Evolutionary conservation across 2,888 invertebrate genomes (phyloP).

Genomic region (Caenorhabditis doughertyi): DNA sequence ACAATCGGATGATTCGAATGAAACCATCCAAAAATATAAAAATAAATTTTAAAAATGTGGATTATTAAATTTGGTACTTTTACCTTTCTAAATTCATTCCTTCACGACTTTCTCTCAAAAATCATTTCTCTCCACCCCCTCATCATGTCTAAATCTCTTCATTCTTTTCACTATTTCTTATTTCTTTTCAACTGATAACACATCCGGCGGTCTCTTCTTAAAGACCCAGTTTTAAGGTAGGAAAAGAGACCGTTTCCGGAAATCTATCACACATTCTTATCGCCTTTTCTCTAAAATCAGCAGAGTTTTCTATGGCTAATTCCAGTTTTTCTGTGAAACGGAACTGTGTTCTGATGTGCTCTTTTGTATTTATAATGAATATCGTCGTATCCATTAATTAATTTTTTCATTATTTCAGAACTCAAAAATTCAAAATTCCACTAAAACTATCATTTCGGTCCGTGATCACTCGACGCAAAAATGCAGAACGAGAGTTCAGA

Average conservation of each 20-base stretch:
- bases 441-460: slow-evolving; percentile 15
- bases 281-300: slow-evolving; percentile 16
- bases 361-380: not conserved
- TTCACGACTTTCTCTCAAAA: slow-evolving; percentile 16
- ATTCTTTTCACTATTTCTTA: not conserved
- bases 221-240: slow-evolving; percentile 2
- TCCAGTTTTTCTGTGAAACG: not conserved
- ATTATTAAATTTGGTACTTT: slow-evolving; percentile 9
- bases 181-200: slow-evolving; percentile 28
- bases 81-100: slow-evolving; percentile 8
- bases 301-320: slow-evolving; percentile 10
- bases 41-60: not conserved
- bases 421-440: slow-evolving; percentile 39
- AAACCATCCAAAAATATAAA: too few relatives aligned
- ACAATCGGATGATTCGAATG: too few relatives aligned
- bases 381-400: not conserved
- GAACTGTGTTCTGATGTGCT: slow-evolving; percentile 3
- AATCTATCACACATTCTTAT: slow-evolving; percentile 34
- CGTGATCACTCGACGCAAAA: slow-evolving; percentile 18
- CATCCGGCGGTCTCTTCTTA: slow-evolving; percentile 38
- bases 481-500: slow-evolving; percentile 41
- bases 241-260: slow-evolving; percentile 32
- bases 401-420: slow-evolving; percentile 1
- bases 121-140: slow-evolving; percentile 18
- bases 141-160: slow-evolving; percentile 19